phyloP scores from a whole-genome alignment of 2,797 vertebrate genomes.

The Galagoides demidoff region DNA sequence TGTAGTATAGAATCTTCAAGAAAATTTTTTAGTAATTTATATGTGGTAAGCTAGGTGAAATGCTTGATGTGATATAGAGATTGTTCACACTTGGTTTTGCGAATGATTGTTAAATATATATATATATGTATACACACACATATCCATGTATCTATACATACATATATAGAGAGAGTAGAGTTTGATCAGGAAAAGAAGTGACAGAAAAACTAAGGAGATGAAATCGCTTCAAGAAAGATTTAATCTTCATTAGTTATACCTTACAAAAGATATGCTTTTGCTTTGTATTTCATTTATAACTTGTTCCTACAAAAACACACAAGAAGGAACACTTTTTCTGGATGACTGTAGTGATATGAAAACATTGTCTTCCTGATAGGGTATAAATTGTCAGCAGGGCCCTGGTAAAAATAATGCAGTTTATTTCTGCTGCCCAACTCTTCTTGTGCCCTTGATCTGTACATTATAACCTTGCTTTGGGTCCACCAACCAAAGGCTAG shows the following conservation, averaged over 20 bases:
- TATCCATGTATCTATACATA: too few species aligned
- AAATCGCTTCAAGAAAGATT: slow-evolving; percentile 36
- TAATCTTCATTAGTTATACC: slow-evolving; percentile 52
- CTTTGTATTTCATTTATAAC: slow-evolving; percentile 59
- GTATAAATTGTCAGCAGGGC: not conserved
- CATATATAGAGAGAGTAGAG: not conserved
- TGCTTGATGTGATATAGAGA: not conserved
- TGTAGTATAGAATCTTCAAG: not conserved
- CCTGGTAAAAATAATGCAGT: not conserved
- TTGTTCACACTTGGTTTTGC: slow-evolving; percentile 29
- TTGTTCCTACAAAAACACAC: not conserved
- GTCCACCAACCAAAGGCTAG: not conserved
- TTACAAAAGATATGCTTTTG: slow-evolving; percentile 4
- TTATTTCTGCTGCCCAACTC: not conserved
- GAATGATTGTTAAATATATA: not conserved
- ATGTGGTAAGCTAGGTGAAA: not conserved
- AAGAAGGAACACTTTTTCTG: not conserved
- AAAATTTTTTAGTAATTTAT: slow-evolving; percentile 10
- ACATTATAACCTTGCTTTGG: not conserved
- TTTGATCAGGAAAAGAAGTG: slow-evolving; percentile 32
- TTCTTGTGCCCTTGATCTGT: not conserved
- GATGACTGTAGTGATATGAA: not conserved
- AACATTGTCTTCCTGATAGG: not conserved
- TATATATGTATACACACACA: too few species aligned
- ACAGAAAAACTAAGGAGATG: not conserved